These are phyloP conservation scores for Proales similis DNA, from an alignment of 1,140 invertebrate genomes.

Conservation along the genomic window DNA sequence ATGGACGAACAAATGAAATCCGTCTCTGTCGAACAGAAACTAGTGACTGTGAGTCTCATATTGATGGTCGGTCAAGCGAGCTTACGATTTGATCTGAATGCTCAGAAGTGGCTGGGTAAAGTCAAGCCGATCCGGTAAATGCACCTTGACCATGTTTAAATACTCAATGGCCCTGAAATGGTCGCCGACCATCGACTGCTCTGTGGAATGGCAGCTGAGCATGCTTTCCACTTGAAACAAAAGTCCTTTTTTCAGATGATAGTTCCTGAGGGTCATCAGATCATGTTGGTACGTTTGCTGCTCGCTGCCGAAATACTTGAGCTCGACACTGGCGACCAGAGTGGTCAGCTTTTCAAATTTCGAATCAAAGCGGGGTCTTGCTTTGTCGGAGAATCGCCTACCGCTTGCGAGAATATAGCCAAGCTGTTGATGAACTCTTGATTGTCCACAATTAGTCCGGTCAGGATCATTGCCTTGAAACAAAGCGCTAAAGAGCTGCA, in stretches of 20 bases:
- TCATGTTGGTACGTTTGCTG: constrained; percentile 4
- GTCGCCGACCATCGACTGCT: constrained; percentile 24
- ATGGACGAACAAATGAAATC: constrained; percentile 22
- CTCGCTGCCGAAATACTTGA: constrained; percentile 4
- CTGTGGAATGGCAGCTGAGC: constrained; percentile 31
- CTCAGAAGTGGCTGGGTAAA: neutral
- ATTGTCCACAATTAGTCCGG: constrained; percentile 8
- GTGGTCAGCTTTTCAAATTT: constrained; percentile 26
- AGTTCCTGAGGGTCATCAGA: constrained; percentile 5
- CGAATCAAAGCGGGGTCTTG: neutral
- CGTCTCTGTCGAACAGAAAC: constrained; percentile 11
- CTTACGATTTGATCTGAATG: constrained; percentile 10
- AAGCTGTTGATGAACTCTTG: constrained; percentile 5
- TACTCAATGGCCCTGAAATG: constrained; percentile 14
- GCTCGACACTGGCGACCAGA: constrained; percentile 8
- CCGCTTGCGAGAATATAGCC: constrained; percentile 26
- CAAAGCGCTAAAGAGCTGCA: too few species aligned
- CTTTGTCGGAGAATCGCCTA: constrained; percentile 1
- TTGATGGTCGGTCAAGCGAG: neutral
- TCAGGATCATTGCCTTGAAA: constrained; percentile 1
- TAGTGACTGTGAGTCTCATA: neutral
- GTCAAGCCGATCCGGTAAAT: constrained; percentile 2
- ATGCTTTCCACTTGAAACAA: constrained; percentile 32
- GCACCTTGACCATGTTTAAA: constrained; percentile 2
- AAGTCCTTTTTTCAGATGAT: constrained; percentile 32